Base-by-base conservation (phyloP, 2,797 vertebrate genomes). In the Brachymystax lenok region DNA sequence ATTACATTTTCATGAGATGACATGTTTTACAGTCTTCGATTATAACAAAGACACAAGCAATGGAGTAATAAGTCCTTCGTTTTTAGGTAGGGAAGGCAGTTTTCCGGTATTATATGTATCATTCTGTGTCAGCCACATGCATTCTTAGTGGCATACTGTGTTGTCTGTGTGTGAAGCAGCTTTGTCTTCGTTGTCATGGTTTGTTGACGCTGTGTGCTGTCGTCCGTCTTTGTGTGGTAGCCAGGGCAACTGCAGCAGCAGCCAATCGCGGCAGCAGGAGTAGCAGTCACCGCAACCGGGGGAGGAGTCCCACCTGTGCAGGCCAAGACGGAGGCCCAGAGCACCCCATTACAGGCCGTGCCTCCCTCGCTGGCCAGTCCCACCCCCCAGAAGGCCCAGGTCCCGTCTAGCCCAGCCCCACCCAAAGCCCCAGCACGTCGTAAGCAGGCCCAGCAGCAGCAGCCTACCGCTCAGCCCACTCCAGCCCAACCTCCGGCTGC, bases 401-500 rank as follows among this genome's bases (percentile, higher is more conserved):
- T 90, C 79, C 93, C 93, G 1, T 89, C 93, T 46, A 94, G 92
- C 84, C 94, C 94, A 0, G 92, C 91, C 5, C 87, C 94, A 0
- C 94, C 94, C 78, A 94, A 93, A 1, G 92, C 94, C 33, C 94
- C 94, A 0, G 92, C 91, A 30, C 83, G 87, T 7, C 94, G 94
- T 75, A 94, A 90, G 85, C 92, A 92, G 78, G 79, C 74, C 81
- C 89, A 87, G 83, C 71, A 76, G 83, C 71, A 76, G 0, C 54
- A 61, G 3, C 83, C 5, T 33, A 56, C 35, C 10, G 5, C 81
- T 67, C 80, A 81, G 71, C 88, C 74, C 8, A 68, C 83, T 63
- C 10, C 77, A 30, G 63, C 61, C 50, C 66, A 72, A 19, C 69
- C 76, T 2, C 30, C 69, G 19, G 35, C 72, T 28, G 46, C 46